Base-by-base conservation (phyloP, 2,113 vertebrate genomes). In the Pipra filicauda region DNA sequence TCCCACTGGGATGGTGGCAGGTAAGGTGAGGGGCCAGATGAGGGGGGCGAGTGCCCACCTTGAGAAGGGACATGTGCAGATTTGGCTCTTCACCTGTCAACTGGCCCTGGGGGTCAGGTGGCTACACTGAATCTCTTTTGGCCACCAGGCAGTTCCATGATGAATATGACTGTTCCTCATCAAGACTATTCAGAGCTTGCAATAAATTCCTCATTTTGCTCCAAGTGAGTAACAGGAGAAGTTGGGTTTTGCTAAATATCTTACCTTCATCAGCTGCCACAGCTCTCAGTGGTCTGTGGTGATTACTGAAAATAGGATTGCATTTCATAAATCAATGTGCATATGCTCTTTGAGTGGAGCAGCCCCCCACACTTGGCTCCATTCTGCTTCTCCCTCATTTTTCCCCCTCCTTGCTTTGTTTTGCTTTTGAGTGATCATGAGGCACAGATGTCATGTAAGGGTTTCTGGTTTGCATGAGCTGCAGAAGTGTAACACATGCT, bases 31-130 rank as follows among this genome's bases (percentile, higher is more conserved):
- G 2, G 49, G 12, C 18, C 41, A 48, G 30, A 12, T 49, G 62
- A n/a, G 16, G 37, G 48, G 9, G 2, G 5, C 41, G 37, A 30
- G 31, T 1, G 6, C 2, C 8, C 12, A 61, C 5, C 15, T 52
- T 59, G 27, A 86, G 55, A 66, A 90, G 6, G 20, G 5, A 43
- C 27, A 5, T 77, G 46, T 21, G 8, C 46, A 76, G 21, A 39
- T 69, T 52, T 4, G 3, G 4, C 12, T 76, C 15, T 52, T 66
- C 14, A 15, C 14, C 11, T 88, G 43, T 52, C 37, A 41, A 2
- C 18, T 52, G 10, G 11, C 61, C 1, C 0, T 18, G 23, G 8
- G 6, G 5, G 3, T 6, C 0, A 0, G 12, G 39, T 59, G 23
- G 12, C 49, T 52, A 48, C 0, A 0, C 7, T 65, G 31, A 13